A percentile compares a stretch with the other conserved stretches of the same genome.
These are phyloP conservation scores for Meteorus colon DNA, from an alignment of 2,888 invertebrate genomes.

Conservation along the genomic window DNA sequence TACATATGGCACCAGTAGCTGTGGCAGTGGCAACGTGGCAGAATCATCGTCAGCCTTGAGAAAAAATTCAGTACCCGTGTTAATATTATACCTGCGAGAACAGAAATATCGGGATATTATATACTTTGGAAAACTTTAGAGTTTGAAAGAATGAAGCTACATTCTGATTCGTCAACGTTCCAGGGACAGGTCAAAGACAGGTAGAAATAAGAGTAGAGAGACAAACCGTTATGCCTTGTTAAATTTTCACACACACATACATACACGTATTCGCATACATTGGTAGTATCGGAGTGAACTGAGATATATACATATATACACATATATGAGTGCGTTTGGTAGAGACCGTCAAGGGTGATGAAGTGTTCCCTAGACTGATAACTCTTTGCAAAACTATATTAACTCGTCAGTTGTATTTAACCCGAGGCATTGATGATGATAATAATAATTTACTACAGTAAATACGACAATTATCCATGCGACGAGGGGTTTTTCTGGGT, in stretches of 20 bases:
- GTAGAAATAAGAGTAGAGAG: constrained; percentile 35
- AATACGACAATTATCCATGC: too few species aligned
- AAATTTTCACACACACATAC: background rate
- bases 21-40: constrained; percentile 32
- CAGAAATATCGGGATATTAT: background rate
- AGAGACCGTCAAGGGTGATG: background rate
- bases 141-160: constrained; percentile 34
- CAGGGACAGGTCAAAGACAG: constrained; percentile 31
- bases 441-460: too few species aligned
- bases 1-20: background rate
- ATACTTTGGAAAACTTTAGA: constrained; percentile 27
- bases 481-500: too few species aligned
- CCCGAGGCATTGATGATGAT: background rate
- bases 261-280: background rate
- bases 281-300: background rate
- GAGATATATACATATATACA: background rate
- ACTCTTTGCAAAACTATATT: background rate
- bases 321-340: background rate
- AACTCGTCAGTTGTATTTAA: background rate
- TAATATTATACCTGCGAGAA: background rate
- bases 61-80: background rate
- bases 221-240: constrained; percentile 30
- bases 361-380: background rate
- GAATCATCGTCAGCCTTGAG: constrained; percentile 2
- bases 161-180: constrained; percentile 22